Base-by-base conservation (phyloP, 1,140 invertebrate species). In the Brachystomella parvula region DNA sequence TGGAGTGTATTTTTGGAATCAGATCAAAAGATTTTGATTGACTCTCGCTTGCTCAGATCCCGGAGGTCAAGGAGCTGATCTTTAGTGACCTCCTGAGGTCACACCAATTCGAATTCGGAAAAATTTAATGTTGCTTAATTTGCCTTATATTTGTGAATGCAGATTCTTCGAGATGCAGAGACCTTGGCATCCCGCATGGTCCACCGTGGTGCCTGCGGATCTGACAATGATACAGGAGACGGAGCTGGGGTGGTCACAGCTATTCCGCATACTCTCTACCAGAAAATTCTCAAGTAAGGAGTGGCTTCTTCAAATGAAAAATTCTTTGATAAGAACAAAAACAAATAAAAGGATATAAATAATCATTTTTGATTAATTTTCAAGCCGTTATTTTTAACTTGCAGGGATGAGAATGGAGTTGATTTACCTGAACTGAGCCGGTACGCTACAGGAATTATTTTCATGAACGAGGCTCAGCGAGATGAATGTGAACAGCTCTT, bases 161-260 rank as follows among this genome's bases (percentile, higher is more conserved):
- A 95, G 90, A 95, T 99, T 75, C 81, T 99, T 70, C 84, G 87
- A 73, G 94, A 98, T 88, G 94, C 95, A 19, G 87, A 95, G 78
- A 90, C 82, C 64, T 85, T 99, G 78, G 88, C 96, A 26, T 86
- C 88, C 76, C 88, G 96, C 74, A 99, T 99, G 96, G 92, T 96
- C 81, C 96, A 99, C 81, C 87, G 96, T 70, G 96, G 96, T 71
- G 96, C 95, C 28, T 97, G 94, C 80, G 91, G 93, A 28, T 97
- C 95, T 81, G 96, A 99, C 81, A 98, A 98, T 80, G 94, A 98
- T 77, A 96, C 95, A 21, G 96, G 96, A 56, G 96, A 99, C 79
- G 96, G 96, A 57, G 96, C 96, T 72, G 96, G 96, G 64, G 89
- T 98, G 29, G 82, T 98, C 69, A 90, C 90, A 56, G 93, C 93